phyloP scores from a whole-genome alignment of 2,888 invertebrate species.

The Agelastica alni region DNA sequence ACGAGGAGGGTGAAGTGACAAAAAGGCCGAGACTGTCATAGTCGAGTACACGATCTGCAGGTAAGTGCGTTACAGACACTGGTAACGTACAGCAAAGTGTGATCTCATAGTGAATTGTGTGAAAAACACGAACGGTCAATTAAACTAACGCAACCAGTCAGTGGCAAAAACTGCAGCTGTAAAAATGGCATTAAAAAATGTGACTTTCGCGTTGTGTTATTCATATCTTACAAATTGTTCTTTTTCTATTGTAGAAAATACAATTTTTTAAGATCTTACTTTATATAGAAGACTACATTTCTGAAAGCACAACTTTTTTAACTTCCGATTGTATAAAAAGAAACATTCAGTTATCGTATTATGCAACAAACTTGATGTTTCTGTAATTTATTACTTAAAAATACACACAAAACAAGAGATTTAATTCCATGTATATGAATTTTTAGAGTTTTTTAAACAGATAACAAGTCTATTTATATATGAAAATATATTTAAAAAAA shows the following conservation, averaged over 20 bases:
- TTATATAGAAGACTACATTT: constrained; percentile 16
- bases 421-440: constrained; percentile 41
- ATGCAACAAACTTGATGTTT: neutral
- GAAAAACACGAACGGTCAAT: constrained; percentile 49
- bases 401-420: constrained; percentile 34
- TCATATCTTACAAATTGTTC: constrained; percentile 15
- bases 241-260: constrained; percentile 15
- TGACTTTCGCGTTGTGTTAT: constrained; percentile 18
- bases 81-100: constrained; percentile 50
- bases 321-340: constrained; percentile 42
- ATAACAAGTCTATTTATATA: constrained; percentile 37
- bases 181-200: constrained; percentile 22
- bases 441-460: constrained; percentile 36
- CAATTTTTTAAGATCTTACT: constrained; percentile 23
- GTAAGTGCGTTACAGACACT: constrained; percentile 47
- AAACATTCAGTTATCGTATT: constrained; percentile 20
- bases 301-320: constrained; percentile 42
- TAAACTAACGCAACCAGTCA: constrained; percentile 28
- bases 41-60: constrained; percentile 52
- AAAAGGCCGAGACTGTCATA: constrained; percentile 80
- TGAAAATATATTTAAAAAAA: constrained; percentile 25
- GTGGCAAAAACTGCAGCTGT: constrained; percentile 29
- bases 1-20: constrained; percentile 68
- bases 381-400: constrained; percentile 8
- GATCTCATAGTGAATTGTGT: constrained; percentile 53